Evolutionary conservation across 2,888 invertebrate species (phyloP).

Genomic region (Eristalinus aeneus): DNA sequence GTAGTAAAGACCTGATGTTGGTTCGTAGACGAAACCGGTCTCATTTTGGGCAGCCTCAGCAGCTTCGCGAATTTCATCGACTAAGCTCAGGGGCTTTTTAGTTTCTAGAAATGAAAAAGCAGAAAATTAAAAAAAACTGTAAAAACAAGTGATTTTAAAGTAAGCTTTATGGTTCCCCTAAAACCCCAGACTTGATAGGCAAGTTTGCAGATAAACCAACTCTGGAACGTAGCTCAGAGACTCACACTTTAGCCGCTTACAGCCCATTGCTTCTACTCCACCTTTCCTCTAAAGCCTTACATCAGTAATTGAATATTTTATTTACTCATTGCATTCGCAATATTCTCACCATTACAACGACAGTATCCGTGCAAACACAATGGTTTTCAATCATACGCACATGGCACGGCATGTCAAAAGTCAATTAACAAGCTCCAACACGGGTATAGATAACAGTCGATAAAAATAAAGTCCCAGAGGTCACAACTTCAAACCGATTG

Average conservation of each 20-base stretch:
- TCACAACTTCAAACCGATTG: not conserved
- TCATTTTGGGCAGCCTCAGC: conserved; percentile 88
- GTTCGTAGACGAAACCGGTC: conserved; percentile 92
- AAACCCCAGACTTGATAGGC: too few species aligned
- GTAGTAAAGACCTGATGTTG: conserved; percentile 93
- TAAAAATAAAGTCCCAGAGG: not conserved
- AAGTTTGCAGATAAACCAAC: too few species aligned
- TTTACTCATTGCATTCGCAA: too few species aligned
- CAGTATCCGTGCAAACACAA: too few species aligned
- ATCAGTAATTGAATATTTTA: too few species aligned
- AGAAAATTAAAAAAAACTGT: not conserved
- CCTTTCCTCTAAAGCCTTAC: too few species aligned
- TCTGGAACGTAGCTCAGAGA: too few species aligned
- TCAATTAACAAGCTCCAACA: not conserved
- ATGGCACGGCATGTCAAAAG: not conserved
- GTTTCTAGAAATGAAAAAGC: conserved; percentile 61
- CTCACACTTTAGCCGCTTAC: too few species aligned
- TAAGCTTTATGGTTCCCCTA: too few species aligned
- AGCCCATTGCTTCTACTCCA: too few species aligned
- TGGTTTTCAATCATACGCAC: too few species aligned
- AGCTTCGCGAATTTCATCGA: conserved; percentile 88
- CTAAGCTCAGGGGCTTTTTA: conserved; percentile 81
- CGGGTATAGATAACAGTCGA: not conserved
- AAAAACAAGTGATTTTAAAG: not conserved
- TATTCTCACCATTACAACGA: too few species aligned